Evolutionary conservation across 2,797 vertebrate genomes (phyloP), one percentile per base, ranked within the genome.

Genomic region (Sphaeramia orbicularis): DNA sequence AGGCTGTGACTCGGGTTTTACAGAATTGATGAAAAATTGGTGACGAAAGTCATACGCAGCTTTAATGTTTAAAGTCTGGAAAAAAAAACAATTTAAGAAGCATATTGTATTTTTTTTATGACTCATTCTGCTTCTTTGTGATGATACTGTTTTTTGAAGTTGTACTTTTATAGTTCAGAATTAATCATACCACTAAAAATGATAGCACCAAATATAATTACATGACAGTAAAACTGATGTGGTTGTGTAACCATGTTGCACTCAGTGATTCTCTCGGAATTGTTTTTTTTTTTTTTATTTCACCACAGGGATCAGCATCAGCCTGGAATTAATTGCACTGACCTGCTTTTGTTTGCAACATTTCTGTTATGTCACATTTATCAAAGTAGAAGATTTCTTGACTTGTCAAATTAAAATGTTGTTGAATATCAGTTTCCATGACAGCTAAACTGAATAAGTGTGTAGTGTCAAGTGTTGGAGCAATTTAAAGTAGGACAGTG

Each of bases 391-490:
- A 38, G 32, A 71, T 80, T 77, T 51, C 53, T 66, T 63, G 40
- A 78, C 55, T 73, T 72, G 41, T 67, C 56, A 78, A 84, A 50
- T 71, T 30, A 70, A 68, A 45, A 41, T 4, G 35, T 62, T 51
- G 30, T 37, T 53, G 52, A n/a, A 43, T 45, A 59, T 62, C 53
- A 18, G 83, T 89, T 85, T 47, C 79, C 78, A 72, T 87, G 82
- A 79, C 74, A 66, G 82, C 74, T 21, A 36, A 48, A 70, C 67
- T 52, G 42, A 76, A 78, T 68, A 21, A 58, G 53, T 67, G 37
- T 37, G 61, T 55, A 57, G 38, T 74, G 54, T 77, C 45, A 74
- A 71, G 63, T 42, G 49, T 61, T 70, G 36, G n/a, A 48, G 44
- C 66, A 77, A 63, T 78, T 76, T 74, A 73, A 74, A 83, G 35